Conservation (phyloP, 2,888 invertebrate genomes). For the Chouioia cunea region DNA sequence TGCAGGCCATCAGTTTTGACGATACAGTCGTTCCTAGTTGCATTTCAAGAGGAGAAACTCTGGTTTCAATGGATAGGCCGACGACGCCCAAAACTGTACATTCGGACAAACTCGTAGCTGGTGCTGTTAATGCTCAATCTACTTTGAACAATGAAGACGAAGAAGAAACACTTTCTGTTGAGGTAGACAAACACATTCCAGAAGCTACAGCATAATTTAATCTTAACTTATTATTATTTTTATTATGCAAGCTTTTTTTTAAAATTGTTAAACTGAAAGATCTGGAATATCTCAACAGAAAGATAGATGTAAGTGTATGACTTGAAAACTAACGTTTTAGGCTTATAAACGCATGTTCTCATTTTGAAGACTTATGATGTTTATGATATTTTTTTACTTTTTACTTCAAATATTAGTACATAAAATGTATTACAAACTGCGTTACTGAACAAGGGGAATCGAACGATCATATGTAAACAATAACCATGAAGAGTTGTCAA, state of each 20-base stretch:
- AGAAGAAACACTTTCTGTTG: background rate
- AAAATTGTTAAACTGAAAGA: background rate
- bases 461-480: too few species aligned
- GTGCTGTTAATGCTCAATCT: constrained; percentile 48
- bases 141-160: constrained; percentile 7
- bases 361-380: too few species aligned
- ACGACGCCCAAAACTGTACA: constrained; percentile 50
- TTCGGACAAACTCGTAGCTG: constrained; percentile 51
- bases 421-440: too few species aligned
- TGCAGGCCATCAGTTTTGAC: background rate
- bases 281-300: constrained; percentile 9
- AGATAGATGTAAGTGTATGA: too few species aligned
- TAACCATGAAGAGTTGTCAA: too few species aligned
- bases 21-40: constrained; percentile 45
- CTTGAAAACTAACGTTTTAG: too few species aligned
- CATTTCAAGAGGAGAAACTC: constrained; percentile 24
- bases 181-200: constrained; percentile 28
- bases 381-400: too few species aligned
- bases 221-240: too few species aligned
- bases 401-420: too few species aligned
- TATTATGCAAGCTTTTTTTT: too few species aligned
- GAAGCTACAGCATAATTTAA: background rate
- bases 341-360: too few species aligned
- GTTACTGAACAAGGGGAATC: too few species aligned
- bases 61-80: constrained; percentile 25